Conservation (phyloP, 2,888 invertebrate species). For the Willowsia nigromaculata region DNA sequence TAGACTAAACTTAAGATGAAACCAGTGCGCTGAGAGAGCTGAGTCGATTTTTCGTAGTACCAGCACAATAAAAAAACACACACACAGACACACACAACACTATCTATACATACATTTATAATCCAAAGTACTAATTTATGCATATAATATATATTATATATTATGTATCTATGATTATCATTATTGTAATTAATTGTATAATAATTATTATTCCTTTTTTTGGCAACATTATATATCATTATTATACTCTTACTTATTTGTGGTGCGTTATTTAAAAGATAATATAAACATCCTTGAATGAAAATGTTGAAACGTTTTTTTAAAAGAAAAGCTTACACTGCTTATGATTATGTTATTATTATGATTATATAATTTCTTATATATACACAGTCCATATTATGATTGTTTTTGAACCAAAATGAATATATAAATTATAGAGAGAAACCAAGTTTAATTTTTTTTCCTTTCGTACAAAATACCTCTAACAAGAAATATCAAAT, state of each 20-base stretch:
- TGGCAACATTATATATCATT: slow-evolving; percentile 47
- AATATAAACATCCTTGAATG: slow-evolving; percentile 25
- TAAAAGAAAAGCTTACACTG: slow-evolving; percentile 26
- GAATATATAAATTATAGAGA: slow-evolving; percentile 28
- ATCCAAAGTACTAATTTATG: slow-evolving; percentile 17
- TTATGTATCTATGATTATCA: slow-evolving; percentile 2
- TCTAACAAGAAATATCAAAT: not conserved
- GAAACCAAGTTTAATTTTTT: not conserved
- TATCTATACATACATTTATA: slow-evolving; percentile 16
- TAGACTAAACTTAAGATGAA: not conserved
- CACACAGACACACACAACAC: not conserved
- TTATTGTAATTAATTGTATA: slow-evolving; percentile 7
- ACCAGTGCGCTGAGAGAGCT: not conserved
- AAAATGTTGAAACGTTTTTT: slow-evolving; percentile 36
- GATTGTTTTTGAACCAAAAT: slow-evolving; percentile 38
- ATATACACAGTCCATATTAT: slow-evolving; percentile 26
- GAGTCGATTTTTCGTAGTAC: not conserved
- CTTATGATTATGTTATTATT: slow-evolving; percentile 15
- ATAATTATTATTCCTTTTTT: slow-evolving; percentile 31
- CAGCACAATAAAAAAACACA: slow-evolving; percentile 10
- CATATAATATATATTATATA: not conserved
- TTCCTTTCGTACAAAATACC: slow-evolving; percentile 23
- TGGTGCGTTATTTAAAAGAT: slow-evolving; percentile 60
- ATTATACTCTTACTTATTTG: slow-evolving; percentile 60
- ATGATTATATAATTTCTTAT: slow-evolving; percentile 9